A percentile compares a stretch with the other conserved stretches of the same genome.
These are phyloP conservation scores for Lanius ludovicianus DNA, from an alignment of 2,113 vertebrate species.

Conservation along the genomic window DNA sequence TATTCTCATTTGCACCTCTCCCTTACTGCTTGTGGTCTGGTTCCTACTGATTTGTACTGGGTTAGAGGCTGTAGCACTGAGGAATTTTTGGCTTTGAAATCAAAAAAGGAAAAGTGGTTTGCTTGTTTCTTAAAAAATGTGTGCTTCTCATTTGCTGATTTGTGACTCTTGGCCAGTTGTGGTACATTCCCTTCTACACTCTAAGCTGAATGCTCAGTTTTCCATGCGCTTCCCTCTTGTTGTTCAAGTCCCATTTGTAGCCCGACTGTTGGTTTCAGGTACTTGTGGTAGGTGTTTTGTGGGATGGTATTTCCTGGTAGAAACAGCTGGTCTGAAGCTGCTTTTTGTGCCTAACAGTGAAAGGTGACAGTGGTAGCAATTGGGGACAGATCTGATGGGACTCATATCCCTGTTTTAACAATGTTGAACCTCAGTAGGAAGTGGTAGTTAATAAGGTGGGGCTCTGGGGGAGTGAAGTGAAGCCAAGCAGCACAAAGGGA, in stretches of 20 bases:
- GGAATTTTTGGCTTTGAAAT: background rate
- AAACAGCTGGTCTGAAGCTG: background rate
- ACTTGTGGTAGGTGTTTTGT: background rate
- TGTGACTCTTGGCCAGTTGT: background rate
- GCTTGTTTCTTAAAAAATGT: background rate
- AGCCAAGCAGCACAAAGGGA: background rate
- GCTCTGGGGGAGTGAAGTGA: background rate
- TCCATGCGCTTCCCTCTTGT: background rate
- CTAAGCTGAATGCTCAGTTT: background rate
- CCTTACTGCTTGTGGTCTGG: background rate
- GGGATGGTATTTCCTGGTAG: background rate
- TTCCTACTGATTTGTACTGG: background rate
- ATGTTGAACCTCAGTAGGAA: background rate
- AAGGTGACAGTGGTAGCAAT: background rate
- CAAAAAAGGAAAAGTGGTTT: background rate
- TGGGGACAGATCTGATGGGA: background rate
- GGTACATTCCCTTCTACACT: background rate
- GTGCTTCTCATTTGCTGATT: background rate
- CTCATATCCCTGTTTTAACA: background rate
- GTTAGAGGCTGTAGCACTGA: background rate
- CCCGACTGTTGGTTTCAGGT: background rate
- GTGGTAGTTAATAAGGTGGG: background rate
- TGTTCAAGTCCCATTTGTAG: background rate
- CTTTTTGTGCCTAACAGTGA: background rate
- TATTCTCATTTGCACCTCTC: rapidly evolving